Percentiles rank a stretch among this genome's conserved stretches.
Conservation (phyloP, 2,888 invertebrate genomes). For the Sussaba pulchella region DNA sequence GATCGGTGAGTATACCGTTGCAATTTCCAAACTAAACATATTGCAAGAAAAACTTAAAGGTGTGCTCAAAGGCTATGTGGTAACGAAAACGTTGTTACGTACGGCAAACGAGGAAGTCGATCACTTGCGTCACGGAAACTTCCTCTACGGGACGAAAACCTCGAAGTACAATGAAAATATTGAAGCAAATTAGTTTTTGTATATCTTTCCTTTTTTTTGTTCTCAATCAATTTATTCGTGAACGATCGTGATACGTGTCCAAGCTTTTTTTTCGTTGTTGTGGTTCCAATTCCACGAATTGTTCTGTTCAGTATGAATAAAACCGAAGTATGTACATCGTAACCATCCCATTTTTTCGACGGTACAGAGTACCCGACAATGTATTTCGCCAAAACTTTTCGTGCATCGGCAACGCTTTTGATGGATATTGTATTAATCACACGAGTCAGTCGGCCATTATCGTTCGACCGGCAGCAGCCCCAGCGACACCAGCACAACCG, state of each 20-base stretch:
- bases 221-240: neutral
- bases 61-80: slow-evolving; percentile 38
- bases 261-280: neutral
- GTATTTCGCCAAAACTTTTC: slow-evolving; percentile 36
- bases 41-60: slow-evolving; percentile 47
- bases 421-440: slow-evolving; percentile 74
- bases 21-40: slow-evolving; percentile 40
- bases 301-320: neutral
- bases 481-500: slow-evolving; percentile 11
- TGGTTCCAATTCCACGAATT: neutral
- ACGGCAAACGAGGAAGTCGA: slow-evolving; percentile 56
- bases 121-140: slow-evolving; percentile 27
- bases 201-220: neutral
- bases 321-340: neutral
- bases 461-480: slow-evolving; percentile 64
- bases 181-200: slow-evolving; percentile 35
- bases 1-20: slow-evolving; percentile 61
- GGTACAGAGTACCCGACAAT: neutral
- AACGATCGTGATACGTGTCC: neutral
- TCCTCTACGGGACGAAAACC: neutral
- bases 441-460: slow-evolving; percentile 72
- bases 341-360: neutral
- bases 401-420: slow-evolving; percentile 46
- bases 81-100: slow-evolving; percentile 52
- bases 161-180: slow-evolving; percentile 28